Percentiles rank a stretch among this genome's conserved stretches.
Conservation (phyloP, 2,888 invertebrate genomes). For the Cataglyphis rosenhaueri region DNA sequence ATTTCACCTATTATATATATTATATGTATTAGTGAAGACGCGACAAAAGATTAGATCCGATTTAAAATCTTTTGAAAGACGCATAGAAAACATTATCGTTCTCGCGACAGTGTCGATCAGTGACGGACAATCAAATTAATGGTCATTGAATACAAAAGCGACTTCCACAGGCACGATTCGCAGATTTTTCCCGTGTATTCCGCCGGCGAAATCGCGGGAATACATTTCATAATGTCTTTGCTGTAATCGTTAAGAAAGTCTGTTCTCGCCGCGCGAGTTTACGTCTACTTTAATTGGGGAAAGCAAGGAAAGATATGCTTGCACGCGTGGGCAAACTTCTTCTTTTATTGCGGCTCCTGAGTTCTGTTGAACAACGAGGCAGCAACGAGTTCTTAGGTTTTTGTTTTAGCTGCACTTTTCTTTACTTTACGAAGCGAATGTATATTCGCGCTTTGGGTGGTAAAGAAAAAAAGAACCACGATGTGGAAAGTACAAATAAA, state of each 20-base stretch:
- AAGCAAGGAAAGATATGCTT: conserved; percentile 5
- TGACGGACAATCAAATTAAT: conserved; percentile 60
- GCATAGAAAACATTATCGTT: conserved; percentile 39
- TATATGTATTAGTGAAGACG: background rate
- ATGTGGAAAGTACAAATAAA: background rate
- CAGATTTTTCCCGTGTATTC: background rate
- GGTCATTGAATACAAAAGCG: conserved; percentile 37
- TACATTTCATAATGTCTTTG: background rate
- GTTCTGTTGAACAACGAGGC: conserved; percentile 9
- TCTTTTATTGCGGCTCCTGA: background rate
- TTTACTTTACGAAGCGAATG: background rate
- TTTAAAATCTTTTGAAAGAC: conserved; percentile 24
- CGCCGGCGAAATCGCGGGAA: background rate
- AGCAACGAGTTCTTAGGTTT: conserved; percentile 27
- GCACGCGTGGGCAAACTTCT: background rate
- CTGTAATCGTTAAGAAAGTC: conserved; percentile 18
- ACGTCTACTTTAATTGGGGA: background rate
- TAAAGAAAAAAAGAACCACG: background rate
- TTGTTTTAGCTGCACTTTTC: conserved; percentile 14
- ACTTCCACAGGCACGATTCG: background rate
- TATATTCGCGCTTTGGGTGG: background rate
- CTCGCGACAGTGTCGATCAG: conserved; percentile 5
- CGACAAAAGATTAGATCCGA: conserved; percentile 49
- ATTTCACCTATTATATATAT: background rate
- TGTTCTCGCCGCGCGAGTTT: background rate